These are phyloP conservation scores for Physeter macrocephalus DNA, from an alignment of 2,113 vertebrate genomes.

Conservation along the genomic window DNA sequence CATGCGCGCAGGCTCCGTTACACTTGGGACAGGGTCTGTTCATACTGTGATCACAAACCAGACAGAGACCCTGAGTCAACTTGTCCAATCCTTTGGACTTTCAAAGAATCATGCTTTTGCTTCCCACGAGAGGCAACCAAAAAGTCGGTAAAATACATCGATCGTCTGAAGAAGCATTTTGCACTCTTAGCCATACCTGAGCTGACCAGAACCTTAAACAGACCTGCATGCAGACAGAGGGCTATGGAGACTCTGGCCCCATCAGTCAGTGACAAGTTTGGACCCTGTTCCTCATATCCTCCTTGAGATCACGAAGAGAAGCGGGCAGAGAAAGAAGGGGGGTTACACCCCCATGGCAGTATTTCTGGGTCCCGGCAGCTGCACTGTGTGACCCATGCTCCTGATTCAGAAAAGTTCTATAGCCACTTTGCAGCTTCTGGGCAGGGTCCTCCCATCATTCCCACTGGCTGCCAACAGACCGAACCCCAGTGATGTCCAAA, in stretches of 20 bases:
- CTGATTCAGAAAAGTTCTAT: background rate
- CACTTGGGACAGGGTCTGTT: background rate
- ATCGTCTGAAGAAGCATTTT: background rate
- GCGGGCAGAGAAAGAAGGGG: no score
- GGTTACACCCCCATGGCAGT: fast-evolving
- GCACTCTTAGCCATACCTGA: background rate
- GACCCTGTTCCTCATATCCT: background rate
- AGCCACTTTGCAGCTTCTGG: background rate
- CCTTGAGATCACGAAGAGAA: background rate
- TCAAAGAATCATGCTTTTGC: background rate
- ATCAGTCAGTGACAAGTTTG: background rate
- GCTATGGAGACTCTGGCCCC: background rate
- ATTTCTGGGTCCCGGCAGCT: fast-evolving
- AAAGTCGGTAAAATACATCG: background rate
- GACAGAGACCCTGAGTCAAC: background rate
- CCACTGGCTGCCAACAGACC: background rate
- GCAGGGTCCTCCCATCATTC: fast-evolving
- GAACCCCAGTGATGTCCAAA: background rate
- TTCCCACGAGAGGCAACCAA: background rate
- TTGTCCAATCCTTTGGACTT: background rate
- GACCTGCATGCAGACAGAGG: background rate
- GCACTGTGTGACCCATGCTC: fast-evolving
- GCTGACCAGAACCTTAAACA: background rate
- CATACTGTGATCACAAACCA: background rate
- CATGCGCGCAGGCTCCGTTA: fast-evolving